Conservation (phyloP, 1,140 invertebrate species). For the Neodiprion fabricii region DNA sequence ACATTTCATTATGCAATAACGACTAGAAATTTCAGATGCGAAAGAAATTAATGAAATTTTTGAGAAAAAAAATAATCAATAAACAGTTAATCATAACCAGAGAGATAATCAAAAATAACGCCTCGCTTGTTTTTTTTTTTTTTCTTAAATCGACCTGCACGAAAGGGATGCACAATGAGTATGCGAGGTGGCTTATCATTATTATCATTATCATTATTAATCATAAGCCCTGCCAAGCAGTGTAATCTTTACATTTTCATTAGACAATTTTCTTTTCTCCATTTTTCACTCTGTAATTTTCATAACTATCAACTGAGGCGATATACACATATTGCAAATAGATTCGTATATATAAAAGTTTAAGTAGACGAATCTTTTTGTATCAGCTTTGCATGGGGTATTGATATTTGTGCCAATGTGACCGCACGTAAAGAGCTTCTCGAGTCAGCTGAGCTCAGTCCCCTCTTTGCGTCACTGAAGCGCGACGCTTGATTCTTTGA, state of each 20-base stretch:
- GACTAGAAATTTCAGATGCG: constrained; percentile 32
- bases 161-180: constrained; percentile 63
- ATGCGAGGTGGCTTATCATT: constrained; percentile 55
- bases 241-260: constrained; percentile 4
- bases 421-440: no score
- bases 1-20: constrained; percentile 32
- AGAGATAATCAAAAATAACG: constrained; percentile 38
- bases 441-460: no score
- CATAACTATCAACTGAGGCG: background rate
- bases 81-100: constrained; percentile 34
- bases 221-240: constrained; percentile 37
- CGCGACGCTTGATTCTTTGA: no score
- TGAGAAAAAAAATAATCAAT: constrained; percentile 26
- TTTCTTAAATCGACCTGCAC: constrained; percentile 38
- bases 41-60: constrained; percentile 26
- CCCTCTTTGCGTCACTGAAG: no score
- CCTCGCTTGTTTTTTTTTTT: constrained; percentile 42
- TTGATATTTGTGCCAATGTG: no score
- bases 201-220: constrained; percentile 10
- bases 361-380: no score
- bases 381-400: no score
- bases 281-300: background rate
- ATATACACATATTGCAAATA: no score
- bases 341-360: no score
- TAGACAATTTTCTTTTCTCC: background rate